These are phyloP conservation scores for Tuberolachnus salignus DNA, from an alignment of 2,888 invertebrate genomes.

Conservation along the genomic window DNA sequence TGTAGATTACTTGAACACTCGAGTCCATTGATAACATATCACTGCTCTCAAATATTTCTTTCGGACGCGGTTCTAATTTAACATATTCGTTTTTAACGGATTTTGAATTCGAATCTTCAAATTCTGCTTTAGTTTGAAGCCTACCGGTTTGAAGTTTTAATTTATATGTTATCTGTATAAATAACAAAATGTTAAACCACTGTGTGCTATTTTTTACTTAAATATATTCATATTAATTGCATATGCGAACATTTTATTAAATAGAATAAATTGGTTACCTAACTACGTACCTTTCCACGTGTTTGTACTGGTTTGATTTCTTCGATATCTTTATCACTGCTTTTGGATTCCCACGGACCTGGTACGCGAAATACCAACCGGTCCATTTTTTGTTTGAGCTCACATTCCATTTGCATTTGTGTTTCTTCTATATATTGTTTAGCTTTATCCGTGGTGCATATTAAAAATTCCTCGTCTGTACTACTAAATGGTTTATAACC, in stretches of 20 bases:
- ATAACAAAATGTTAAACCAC: background rate
- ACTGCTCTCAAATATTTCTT: constrained; percentile 18
- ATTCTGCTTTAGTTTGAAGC: constrained; percentile 4
- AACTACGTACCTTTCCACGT: constrained; percentile 53
- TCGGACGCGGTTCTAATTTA: constrained; percentile 30
- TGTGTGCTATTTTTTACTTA: too few species aligned
- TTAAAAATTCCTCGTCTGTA: constrained; percentile 58
- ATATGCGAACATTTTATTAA: too few species aligned
- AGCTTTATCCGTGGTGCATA: constrained; percentile 58
- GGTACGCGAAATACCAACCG: constrained; percentile 18
- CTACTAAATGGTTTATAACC: constrained; percentile 58
- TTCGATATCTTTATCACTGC: constrained; percentile 58
- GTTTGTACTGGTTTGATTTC: constrained; percentile 53
- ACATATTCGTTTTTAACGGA: constrained; percentile 9
- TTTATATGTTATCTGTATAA: constrained; percentile 38
- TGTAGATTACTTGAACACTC: constrained; percentile 24
- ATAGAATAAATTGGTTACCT: too few species aligned
- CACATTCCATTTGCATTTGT: constrained; percentile 45
- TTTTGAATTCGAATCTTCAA: constrained; percentile 17
- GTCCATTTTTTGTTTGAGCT: constrained; percentile 47
- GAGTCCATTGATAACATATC: constrained; percentile 13
- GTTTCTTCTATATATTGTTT: constrained; percentile 57
- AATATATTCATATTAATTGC: too few species aligned
- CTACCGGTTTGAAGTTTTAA: constrained; percentile 23
- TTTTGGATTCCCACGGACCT: constrained; percentile 58